Conservation (phyloP, 2,113 vertebrate species). For the Mesitornis unicolor region DNA sequence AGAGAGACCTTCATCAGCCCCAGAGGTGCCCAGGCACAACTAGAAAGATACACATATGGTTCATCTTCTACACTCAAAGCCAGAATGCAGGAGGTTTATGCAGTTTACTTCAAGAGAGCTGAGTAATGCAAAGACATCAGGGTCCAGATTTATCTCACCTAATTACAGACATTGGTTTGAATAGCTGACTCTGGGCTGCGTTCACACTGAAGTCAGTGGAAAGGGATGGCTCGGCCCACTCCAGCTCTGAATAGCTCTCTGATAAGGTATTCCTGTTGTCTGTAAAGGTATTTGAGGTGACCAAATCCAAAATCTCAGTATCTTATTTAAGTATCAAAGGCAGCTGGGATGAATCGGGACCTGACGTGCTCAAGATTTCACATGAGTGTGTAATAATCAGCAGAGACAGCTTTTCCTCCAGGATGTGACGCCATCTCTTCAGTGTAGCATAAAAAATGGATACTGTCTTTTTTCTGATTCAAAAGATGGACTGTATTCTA, state of each 20-base stretch:
- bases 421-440: neutral
- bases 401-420: neutral
- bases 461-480: neutral
- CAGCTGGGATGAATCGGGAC: neutral
- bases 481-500: neutral
- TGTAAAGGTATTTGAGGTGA: neutral
- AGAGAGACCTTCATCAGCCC: neutral
- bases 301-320: neutral
- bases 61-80: fast-evolving
- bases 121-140: neutral
- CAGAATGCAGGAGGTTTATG: neutral
- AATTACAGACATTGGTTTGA: neutral
- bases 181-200: neutral
- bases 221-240: neutral
- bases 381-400: neutral
- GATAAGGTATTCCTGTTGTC: neutral
- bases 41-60: fast-evolving
- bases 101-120: neutral
- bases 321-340: neutral
- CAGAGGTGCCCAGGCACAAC: neutral
- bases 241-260: neutral
- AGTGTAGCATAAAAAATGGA: neutral
- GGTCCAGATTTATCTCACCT: neutral
- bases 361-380: neutral
- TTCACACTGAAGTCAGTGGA: neutral